Conservation (phyloP, 2,888 invertebrate genomes). For the Spilarctia lutea region DNA sequence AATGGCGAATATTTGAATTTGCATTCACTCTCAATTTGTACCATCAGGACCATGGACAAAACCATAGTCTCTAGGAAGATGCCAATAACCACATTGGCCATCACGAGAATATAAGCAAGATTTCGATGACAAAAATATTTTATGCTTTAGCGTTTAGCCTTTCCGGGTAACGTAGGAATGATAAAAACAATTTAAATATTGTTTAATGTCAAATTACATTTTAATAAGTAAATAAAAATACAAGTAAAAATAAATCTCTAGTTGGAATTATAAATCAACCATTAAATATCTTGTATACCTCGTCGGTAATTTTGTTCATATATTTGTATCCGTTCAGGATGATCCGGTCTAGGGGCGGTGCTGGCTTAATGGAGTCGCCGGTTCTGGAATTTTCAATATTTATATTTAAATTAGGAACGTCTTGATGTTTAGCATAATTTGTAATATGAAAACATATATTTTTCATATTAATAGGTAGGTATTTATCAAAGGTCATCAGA, state of each 20-base stretch:
- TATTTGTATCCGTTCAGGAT: slow-evolving; percentile 63
- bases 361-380: slow-evolving; percentile 54
- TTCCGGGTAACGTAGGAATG: neutral
- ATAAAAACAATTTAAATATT: neutral
- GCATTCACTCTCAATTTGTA: too few relatives aligned
- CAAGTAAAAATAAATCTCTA: neutral
- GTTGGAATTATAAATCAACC: slow-evolving; percentile 21
- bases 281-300: slow-evolving; percentile 62
- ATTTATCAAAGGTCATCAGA: too few relatives aligned
- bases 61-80: too few relatives aligned
- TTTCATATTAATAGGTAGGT: too few relatives aligned
- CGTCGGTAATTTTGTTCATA: slow-evolving; percentile 63
- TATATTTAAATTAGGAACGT: neutral
- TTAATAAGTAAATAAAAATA: slow-evolving; percentile 1
- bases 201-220: neutral
- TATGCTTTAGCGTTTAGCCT: too few relatives aligned
- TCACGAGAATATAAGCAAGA: too few relatives aligned
- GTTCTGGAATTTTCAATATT: slow-evolving; percentile 24
- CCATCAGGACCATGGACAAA: too few relatives aligned
- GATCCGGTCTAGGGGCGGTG: slow-evolving; percentile 57
- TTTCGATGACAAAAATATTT: too few relatives aligned
- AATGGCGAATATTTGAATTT: too few relatives aligned
- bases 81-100: too few relatives aligned
- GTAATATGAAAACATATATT: too few relatives aligned
- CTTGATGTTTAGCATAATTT: neutral